These are phyloP conservation scores for Acanthisitta chloris DNA, from an alignment of 2,113 vertebrate species.

Conservation along the genomic window DNA sequence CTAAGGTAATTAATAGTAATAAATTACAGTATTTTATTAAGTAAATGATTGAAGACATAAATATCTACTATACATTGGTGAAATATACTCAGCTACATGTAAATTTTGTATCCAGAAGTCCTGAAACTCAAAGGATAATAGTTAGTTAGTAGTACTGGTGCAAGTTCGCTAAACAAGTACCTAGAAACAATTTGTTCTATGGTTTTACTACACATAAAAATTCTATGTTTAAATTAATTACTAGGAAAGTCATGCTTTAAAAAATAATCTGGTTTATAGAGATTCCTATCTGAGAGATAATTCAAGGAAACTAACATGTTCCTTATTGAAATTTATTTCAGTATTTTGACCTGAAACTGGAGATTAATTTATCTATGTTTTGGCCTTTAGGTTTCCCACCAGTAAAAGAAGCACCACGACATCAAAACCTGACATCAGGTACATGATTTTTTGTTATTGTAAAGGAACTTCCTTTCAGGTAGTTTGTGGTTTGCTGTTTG, in stretches of 20 bases:
- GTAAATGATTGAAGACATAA: neutral
- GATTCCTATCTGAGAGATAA: neutral
- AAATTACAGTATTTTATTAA: neutral
- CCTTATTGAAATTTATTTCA: neutral
- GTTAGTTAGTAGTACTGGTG: neutral
- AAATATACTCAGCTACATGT: neutral
- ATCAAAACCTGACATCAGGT: constrained; percentile 68
- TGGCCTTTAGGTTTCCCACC: neutral
- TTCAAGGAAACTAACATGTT: neutral
- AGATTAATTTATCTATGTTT: neutral
- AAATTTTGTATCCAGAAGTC: neutral
- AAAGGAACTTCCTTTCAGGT: neutral
- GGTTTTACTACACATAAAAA: neutral
- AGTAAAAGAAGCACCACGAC: constrained; percentile 50
- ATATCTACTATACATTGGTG: neutral
- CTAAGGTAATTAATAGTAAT: neutral
- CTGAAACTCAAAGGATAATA: neutral
- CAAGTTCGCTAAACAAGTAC: neutral
- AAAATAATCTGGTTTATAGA: neutral
- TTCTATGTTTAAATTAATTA: neutral
- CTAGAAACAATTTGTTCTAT: neutral
- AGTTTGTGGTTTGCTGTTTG: neutral
- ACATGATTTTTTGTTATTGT: neutral
- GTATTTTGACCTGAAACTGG: neutral
- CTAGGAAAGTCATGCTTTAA: neutral